Evolutionary conservation across 2,113 vertebrate genomes (phyloP).

Genomic region (Hippolais icterina): DNA sequence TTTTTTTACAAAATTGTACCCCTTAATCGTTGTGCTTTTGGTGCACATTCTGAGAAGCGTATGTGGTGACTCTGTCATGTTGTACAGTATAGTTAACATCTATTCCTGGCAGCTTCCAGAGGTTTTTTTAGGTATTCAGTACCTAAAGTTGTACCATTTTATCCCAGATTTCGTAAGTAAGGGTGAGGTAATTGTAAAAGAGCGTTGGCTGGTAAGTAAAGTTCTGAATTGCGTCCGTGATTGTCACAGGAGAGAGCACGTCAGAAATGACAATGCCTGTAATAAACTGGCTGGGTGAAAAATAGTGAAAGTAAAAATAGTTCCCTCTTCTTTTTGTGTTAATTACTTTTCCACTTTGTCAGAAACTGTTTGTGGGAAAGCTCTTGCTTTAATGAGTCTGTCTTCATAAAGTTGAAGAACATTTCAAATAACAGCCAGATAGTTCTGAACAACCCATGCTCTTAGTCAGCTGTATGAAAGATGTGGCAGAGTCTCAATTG

Average conservation of each 20-base stretch:
- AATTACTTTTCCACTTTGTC: background rate
- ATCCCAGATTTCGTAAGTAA: slow-evolving; percentile 63
- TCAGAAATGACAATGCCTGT: slow-evolving; percentile 19
- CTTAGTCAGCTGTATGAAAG: slow-evolving; percentile 45
- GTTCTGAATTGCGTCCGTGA: slow-evolving; percentile 58
- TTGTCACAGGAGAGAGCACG: slow-evolving; percentile 49
- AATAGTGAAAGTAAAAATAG: slow-evolving; percentile 64
- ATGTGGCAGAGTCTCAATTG: slow-evolving; percentile 19
- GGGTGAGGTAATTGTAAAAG: slow-evolving; percentile 64
- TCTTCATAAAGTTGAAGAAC: slow-evolving; percentile 56
- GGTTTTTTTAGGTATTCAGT: slow-evolving; percentile 50
- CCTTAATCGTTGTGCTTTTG: background rate
- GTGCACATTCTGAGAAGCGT: background rate
- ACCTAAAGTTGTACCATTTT: slow-evolving; percentile 54
- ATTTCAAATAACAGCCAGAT: slow-evolving; percentile 62
- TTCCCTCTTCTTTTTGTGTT: background rate
- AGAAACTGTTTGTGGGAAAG: slow-evolving; percentile 62
- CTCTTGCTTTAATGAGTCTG: slow-evolving; percentile 59
- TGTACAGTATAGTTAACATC: background rate
- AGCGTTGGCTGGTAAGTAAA: slow-evolving; percentile 62
- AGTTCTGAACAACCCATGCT: slow-evolving; percentile 29
- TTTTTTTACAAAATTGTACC: background rate
- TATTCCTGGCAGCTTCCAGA: slow-evolving; percentile 21
- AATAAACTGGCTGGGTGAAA: slow-evolving; percentile 21
- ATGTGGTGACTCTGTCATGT: background rate